Evolutionary conservation across 2,113 vertebrate species (phyloP), one percentile per base, ranked within the genome.

Genomic region (Eulemur macaco): DNA sequence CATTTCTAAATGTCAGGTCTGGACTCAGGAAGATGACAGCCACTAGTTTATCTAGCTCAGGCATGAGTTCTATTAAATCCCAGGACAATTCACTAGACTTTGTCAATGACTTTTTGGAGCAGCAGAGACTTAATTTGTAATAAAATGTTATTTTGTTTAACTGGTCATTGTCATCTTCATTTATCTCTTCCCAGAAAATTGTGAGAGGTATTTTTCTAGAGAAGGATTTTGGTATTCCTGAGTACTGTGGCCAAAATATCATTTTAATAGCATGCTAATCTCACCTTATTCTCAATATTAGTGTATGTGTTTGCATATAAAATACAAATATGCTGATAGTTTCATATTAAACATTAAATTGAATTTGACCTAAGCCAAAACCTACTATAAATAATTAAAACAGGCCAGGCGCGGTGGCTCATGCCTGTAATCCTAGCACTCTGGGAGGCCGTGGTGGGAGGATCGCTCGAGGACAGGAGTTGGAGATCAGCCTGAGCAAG

Each of bases 71-170:
- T 90, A 21, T 27, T 83, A 78, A 89, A 60, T 82, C 25, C 37
- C 68, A 83, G 12, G 5, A 58, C 14, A 76, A 76, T 68, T 74
- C 52, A 54, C 3, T 76, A 92, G 37, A 92, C 31, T 94, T 73
- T 66, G 45, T 31, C 27, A 56, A 37, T 68, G 69, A 10, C 1
- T 92, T 76, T 76, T 58, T 42, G 68, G 10, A 15, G 6, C 45
- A 14, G 4, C 45, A 64, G 47, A 52, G 47, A 78, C 20, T 9
- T 21, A 78, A 80, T 80, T 95, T 91, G 73, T 76, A 95, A 93
- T 78, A 60, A 86, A 80, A 63, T 71, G 3, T 73, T 69, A 85
- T 77, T 91, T 95, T 91, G 3, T 77, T 50, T 89, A 91, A n/a
- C 27, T 95, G 34, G 50, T 86, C 71, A 66, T 60, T 58, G 14